Percentiles rank a stretch among this genome's conserved stretches.
These are phyloP conservation scores for Psittacula derbiana DNA, from an alignment of 2,797 vertebrate species.

Conservation along the genomic window DNA sequence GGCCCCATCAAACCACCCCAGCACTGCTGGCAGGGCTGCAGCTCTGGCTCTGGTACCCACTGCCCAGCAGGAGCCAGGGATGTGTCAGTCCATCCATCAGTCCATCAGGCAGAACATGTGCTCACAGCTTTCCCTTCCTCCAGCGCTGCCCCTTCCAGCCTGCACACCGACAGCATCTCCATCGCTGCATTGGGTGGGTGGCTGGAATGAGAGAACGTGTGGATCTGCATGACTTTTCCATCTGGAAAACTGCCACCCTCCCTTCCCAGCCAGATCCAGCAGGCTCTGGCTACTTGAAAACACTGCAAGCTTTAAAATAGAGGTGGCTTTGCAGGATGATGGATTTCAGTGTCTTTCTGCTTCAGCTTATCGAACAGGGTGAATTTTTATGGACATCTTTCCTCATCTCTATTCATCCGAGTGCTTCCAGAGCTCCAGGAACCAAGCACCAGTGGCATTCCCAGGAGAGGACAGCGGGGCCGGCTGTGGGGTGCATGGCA, in stretches of 20 bases:
- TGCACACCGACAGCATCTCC: rapidly evolving
- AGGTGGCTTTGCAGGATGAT: conserved; percentile 21
- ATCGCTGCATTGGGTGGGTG: neutral
- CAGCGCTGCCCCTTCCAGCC: neutral
- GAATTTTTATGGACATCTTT: conserved; percentile 12
- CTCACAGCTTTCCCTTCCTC: neutral
- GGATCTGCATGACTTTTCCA: neutral
- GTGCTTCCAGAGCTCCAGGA: neutral
- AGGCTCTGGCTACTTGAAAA: neutral
- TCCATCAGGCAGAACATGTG: neutral
- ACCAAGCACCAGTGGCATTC: rapidly evolving
- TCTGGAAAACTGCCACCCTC: neutral
- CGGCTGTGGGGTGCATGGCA: rapidly evolving
- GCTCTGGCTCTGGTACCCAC: neutral
- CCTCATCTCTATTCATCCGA: neutral
- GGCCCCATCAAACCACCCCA: neutral
- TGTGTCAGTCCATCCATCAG: neutral
- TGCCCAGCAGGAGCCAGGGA: neutral
- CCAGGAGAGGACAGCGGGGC: neutral
- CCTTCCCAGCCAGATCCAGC: neutral
- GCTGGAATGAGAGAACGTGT: neutral
- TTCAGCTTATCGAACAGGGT: conserved; percentile 17
- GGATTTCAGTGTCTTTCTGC: conserved; percentile 8
- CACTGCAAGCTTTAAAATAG: neutral
- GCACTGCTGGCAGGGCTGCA: neutral